Base-by-base conservation (phyloP, 1,140 invertebrate species). In the Philaenus spumarius region DNA sequence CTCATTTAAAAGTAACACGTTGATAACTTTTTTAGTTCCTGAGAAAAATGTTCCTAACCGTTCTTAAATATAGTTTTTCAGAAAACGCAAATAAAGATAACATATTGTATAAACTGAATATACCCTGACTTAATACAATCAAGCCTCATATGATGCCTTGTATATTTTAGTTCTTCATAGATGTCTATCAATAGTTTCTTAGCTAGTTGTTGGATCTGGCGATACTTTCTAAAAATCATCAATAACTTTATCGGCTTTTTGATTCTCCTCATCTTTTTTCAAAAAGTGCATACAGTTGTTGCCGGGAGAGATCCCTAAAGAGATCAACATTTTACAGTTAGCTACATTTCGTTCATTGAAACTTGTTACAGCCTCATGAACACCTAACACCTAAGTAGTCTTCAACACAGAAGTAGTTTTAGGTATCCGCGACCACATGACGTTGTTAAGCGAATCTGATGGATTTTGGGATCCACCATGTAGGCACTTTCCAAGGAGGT, bases 401-500 rank as follows among this genome's bases (percentile, higher is more conserved):
- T 42, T 1, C 19, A 23, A 14, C 17, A 52, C 57, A n/a, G n/a
- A n/a, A 40, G 34, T 42, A 14, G 26, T 46, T 30, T 59, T 59
- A 40, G 47, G 57, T 9, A 59, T 53, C 15, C n/a, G n/a, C n/a
- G n/a, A n/a, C n/a, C n/a, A n/a, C n/a, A n/a, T n/a, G n/a, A n/a
- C 23, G 57, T 59, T 59, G n/a, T n/a, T n/a, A 20, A 59, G 12
- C 12, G 55, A 52, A 30, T 61, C 43, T 34, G 48, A 43, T 2
- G 39, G 15, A 39, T 58, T 59, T 46, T 61, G 55, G n/a, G 47
- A 59, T 9, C 42, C 42, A 9, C 43, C 26, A 46, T 61, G 56
- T 30, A 53, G 14, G 20, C 56, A 59, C n/a, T 51, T 51, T 51
- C 35, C 48, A 11, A 61, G 40, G 19, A 58, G 39, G 15, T 40